Conservation (phyloP, 2,797 vertebrate species). For the Sebastes baramenuke region DNA sequence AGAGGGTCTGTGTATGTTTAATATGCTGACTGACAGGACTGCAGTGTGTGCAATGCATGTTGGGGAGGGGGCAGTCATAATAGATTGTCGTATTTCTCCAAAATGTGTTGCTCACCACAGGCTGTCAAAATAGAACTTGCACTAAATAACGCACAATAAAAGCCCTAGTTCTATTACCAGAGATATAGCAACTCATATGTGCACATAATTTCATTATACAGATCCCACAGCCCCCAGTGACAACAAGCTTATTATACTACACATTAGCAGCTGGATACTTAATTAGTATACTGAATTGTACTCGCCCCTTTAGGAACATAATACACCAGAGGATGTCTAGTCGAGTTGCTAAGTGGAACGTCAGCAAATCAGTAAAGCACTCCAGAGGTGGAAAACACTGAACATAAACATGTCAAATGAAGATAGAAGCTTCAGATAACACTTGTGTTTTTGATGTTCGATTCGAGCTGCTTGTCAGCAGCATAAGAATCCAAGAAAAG, state of each 20-base stretch:
- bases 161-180: neutral
- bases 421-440: neutral
- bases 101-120: neutral
- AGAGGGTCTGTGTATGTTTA: neutral
- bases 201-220: slow-evolving; percentile 27
- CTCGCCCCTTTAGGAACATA: slow-evolving; percentile 8
- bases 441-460: neutral
- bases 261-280: slow-evolving; percentile 51
- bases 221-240: slow-evolving; percentile 5
- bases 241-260: slow-evolving; percentile 29
- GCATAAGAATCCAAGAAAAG: neutral
- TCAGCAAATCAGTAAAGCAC: slow-evolving; percentile 17
- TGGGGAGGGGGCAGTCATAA: neutral
- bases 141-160: neutral
- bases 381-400: neutral
- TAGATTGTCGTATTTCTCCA: neutral
- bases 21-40: slow-evolving; percentile 37
- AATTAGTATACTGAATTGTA: slow-evolving; percentile 28
- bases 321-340: neutral
- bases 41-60: slow-evolving; percentile 7
- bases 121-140: neutral
- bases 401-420: neutral
- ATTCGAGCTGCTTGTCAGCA: neutral
- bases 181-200: neutral
- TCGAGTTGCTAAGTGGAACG: slow-evolving; percentile 18